Evolutionary conservation across 2,888 invertebrate species (phyloP).

Genomic region (Mellilla xanthometata): DNA sequence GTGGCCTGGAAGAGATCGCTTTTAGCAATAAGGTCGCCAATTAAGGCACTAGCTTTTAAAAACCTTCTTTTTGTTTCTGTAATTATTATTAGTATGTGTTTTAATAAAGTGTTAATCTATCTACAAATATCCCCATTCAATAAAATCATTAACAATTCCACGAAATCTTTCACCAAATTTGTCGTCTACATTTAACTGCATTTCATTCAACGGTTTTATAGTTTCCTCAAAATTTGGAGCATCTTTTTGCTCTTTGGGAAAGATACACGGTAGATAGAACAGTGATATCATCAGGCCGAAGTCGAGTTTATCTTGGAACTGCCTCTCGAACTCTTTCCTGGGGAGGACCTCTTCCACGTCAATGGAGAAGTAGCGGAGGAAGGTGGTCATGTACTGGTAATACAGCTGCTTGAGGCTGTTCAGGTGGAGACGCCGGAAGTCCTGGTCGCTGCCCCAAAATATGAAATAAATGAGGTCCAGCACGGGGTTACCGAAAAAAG

Average conservation of each 20-base stretch:
- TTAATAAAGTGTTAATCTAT: too few species aligned
- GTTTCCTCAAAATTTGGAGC: slow-evolving; percentile 36
- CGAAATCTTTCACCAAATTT: slow-evolving; percentile 37
- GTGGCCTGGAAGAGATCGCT: too few species aligned
- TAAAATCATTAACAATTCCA: slow-evolving; percentile 45
- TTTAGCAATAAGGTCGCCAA: too few species aligned
- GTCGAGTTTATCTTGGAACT: slow-evolving; percentile 43
- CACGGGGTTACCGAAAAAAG: slow-evolving; percentile 45
- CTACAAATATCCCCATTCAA: slow-evolving; percentile 41
- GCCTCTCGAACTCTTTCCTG: slow-evolving; percentile 42
- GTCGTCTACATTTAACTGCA: slow-evolving; percentile 30
- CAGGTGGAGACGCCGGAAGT: slow-evolving; percentile 46
- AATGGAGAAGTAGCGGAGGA: slow-evolving; percentile 44
- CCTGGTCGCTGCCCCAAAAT: slow-evolving; percentile 40
- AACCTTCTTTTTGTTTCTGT: too few species aligned
- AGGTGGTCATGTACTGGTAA: slow-evolving; percentile 38
- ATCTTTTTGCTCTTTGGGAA: slow-evolving; percentile 41
- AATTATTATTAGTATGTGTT: too few species aligned
- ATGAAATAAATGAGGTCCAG: slow-evolving; percentile 51
- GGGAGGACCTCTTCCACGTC: slow-evolving; percentile 42
- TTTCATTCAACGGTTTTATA: background rate
- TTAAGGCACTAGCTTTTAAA: too few species aligned
- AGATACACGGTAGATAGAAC: slow-evolving; percentile 42
- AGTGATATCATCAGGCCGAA: slow-evolving; percentile 44
- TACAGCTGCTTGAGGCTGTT: slow-evolving; percentile 46